These are phyloP conservation scores for Notocelia uddmanniana DNA, from an alignment of 2,888 invertebrate genomes.

Conservation along the genomic window DNA sequence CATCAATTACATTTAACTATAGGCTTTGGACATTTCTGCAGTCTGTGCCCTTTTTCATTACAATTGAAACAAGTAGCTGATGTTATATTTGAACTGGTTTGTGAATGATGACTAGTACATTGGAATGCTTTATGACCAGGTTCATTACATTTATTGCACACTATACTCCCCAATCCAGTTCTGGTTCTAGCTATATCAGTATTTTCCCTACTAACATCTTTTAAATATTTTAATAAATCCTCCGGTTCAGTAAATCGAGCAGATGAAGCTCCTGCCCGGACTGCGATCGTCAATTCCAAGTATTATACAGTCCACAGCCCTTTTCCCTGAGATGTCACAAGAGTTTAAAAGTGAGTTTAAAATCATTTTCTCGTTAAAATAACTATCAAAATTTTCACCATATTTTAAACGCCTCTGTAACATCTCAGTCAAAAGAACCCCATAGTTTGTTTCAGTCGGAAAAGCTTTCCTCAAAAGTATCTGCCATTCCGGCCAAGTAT, in stretches of 20 bases:
- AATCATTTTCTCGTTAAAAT: slow-evolving; percentile 14
- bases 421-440: slow-evolving; percentile 4
- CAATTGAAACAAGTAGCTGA: slow-evolving; percentile 28
- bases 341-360: slow-evolving; percentile 9
- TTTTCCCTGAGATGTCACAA: slow-evolving; percentile 8
- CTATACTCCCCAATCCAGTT: background rate
- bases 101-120: background rate
- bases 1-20: slow-evolving; percentile 30
- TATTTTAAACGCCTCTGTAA: background rate
- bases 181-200: slow-evolving; percentile 9
- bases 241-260: slow-evolving; percentile 16
- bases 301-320: slow-evolving; percentile 9
- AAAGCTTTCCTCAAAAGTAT: slow-evolving; percentile 13
- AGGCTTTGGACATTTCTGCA: slow-evolving; percentile 17
- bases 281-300: slow-evolving; percentile 28
- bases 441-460: slow-evolving; percentile 5
- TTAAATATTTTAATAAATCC: slow-evolving; percentile 10
- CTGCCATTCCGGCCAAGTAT: slow-evolving; percentile 19
- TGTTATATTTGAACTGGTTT: too few relatives aligned
- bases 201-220: slow-evolving; percentile 25
- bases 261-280: slow-evolving; percentile 13
- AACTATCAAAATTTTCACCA: slow-evolving; percentile 11
- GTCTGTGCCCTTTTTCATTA: slow-evolving; percentile 29
- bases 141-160: slow-evolving; percentile 24
- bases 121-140: slow-evolving; percentile 16